These are phyloP conservation scores for Pristionchus mayeri DNA, from an alignment of 2,888 invertebrate species.

Conservation along the genomic window DNA sequence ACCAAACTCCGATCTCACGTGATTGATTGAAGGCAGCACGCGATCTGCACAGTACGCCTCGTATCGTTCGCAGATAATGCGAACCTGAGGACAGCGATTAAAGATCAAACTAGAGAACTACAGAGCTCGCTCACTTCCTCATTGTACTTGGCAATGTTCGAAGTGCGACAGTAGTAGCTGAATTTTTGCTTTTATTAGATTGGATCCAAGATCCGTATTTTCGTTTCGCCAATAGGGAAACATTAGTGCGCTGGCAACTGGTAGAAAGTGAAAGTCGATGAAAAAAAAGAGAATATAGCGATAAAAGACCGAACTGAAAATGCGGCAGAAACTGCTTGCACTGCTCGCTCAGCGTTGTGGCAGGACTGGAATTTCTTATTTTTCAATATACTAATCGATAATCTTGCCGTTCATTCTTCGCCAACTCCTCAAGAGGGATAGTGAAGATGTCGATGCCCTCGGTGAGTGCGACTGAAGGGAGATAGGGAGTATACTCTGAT, in stretches of 20 bases:
- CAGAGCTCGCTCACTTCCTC: conserved; percentile 57
- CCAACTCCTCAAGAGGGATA: conserved; percentile 66
- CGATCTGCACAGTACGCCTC: conserved; percentile 68
- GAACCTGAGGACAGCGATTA: conserved; percentile 51
- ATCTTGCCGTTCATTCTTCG: conserved; percentile 25
- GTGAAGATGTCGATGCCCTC: conserved; percentile 67
- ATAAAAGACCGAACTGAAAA: conserved; percentile 57
- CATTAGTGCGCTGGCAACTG: no score
- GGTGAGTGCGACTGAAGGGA: background rate
- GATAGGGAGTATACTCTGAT: background rate
- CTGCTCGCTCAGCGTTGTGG: conserved; percentile 68
- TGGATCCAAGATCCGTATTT: no score
- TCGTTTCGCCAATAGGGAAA: no score
- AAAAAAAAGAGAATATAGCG: no score
- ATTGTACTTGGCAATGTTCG: conserved; percentile 71
- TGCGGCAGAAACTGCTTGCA: conserved; percentile 68
- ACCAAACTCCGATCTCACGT: conserved; percentile 45
- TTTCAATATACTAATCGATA: no score
- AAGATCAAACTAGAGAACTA: conserved; percentile 28
- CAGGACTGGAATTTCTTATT: conserved; percentile 49
- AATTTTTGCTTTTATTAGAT: background rate
- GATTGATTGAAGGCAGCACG: conserved; percentile 68
- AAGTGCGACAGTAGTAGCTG: conserved; percentile 68
- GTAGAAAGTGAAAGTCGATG: no score
- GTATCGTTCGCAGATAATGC: conserved; percentile 71